Evolutionary conservation across 2,888 invertebrate genomes (phyloP), one percentile per base, ranked within the genome.

Genomic region (Apotomis betuletana): DNA sequence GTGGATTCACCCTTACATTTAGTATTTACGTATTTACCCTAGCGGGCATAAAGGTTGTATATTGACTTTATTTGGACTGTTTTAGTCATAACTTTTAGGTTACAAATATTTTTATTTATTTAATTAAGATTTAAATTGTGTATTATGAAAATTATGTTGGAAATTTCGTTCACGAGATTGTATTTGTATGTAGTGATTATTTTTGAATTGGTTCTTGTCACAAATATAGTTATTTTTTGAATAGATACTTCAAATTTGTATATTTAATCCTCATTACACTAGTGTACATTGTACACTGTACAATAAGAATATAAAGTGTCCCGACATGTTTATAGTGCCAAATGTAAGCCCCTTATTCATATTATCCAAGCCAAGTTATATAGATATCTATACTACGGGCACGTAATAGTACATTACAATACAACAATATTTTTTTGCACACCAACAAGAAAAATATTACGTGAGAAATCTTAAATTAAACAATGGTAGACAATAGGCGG

Each of bases 291-390:
- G 27, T 27, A 27, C 27, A 27, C 27, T 27, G 15, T 15, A 6
- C 15, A 54, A 6, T 46, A 46, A 44, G 46, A 67, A 52, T 73
- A 58, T 70, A 62, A 67, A 74, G 69, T 79, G 80, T 77, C 79
- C 79, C 79, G 84, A 84, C 78, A 87, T 86, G 87, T 87, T 86
- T 88, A 81, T 87, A 85, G 89, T 89, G 89, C 88, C 88, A 89
- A 89, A 83, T 77, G 68, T 76, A 64, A 77, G 83, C 75, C 81
- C 84, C 78, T 79, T 80, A 75, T 76, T 82, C 81, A 82, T 49
- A 60, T 41, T 62, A 38, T n/a, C 51, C 52, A 52, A 6, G 15
- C 51, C 52, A 52, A 6, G 15, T 62, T 36, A 62, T 1, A 27
- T 27, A 63, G 3, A 52, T 41, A 38, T 51, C 36, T n/a, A 51